These are phyloP conservation scores for Toxonevra muliebris DNA, from an alignment of 2,888 invertebrate genomes.

Conservation along the genomic window DNA sequence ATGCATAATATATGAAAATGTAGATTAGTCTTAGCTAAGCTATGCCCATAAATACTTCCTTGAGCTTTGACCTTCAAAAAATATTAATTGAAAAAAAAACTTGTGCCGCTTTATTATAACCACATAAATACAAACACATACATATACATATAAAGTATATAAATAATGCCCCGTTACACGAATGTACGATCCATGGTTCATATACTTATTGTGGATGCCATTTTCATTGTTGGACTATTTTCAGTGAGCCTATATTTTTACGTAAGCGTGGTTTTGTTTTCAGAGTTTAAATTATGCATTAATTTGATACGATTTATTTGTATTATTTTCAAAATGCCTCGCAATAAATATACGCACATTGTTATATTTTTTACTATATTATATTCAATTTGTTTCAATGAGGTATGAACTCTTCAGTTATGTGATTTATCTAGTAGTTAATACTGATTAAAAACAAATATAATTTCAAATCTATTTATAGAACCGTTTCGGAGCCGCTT, in stretches of 20 bases:
- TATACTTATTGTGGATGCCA: slow-evolving; percentile 25
- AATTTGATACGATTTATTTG: neutral
- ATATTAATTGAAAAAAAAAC: neutral
- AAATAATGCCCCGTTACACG: slow-evolving; percentile 19
- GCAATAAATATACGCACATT: neutral
- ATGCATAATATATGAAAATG: neutral
- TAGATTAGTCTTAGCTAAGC: neutral
- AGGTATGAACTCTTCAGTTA: slow-evolving; percentile 11
- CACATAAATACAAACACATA: neutral
- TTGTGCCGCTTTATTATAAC: neutral
- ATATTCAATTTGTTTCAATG: neutral
- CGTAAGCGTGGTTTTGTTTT: slow-evolving; percentile 19
- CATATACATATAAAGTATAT: slow-evolving; percentile 6
- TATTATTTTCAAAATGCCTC: neutral
- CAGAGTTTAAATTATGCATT: neutral
- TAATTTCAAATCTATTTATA: slow-evolving; percentile 12
- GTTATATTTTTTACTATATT: neutral
- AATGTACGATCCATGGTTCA: slow-evolving; percentile 21
- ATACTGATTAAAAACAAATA: neutral
- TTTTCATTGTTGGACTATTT: slow-evolving; percentile 26
- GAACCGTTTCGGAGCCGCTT: slow-evolving; percentile 6
- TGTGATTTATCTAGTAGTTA: neutral
- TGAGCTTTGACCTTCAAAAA: neutral
- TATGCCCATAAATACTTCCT: neutral
- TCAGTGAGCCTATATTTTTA: slow-evolving; percentile 27